A percentile compares a stretch with the other conserved stretches of the same genome.
These are phyloP conservation scores for Seladonia tumulorum DNA, from an alignment of 2,888 invertebrate species.

Conservation along the genomic window DNA sequence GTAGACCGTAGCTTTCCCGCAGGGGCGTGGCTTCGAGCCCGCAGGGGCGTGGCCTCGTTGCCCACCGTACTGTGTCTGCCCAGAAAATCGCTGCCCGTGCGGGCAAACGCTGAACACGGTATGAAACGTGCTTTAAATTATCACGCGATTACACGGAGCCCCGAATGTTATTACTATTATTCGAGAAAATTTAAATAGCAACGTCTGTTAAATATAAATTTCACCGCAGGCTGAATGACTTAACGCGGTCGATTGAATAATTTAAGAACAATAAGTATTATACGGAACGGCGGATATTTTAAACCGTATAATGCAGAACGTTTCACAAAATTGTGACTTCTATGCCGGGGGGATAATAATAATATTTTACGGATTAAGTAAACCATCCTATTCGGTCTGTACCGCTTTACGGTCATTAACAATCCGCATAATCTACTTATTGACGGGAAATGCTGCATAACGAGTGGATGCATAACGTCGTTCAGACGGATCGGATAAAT, in stretches of 20 bases:
- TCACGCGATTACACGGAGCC: neutral
- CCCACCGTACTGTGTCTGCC: too few relatives aligned
- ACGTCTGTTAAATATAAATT: neutral
- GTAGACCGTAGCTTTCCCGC: too few relatives aligned
- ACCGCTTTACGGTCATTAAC: slow-evolving; percentile 64
- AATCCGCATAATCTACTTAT: slow-evolving; percentile 69
- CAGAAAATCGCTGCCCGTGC: too few relatives aligned
- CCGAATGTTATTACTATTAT: neutral
- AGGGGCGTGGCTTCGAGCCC: too few relatives aligned
- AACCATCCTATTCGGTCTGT: slow-evolving; percentile 58
- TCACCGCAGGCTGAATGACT: neutral
- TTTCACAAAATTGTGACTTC: slow-evolving; percentile 47
- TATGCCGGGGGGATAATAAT: slow-evolving; percentile 60
- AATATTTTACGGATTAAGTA: slow-evolving; percentile 68
- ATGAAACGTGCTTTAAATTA: neutral
- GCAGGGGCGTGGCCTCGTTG: too few relatives aligned
- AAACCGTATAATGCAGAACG: slow-evolving; percentile 21
- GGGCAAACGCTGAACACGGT: too few relatives aligned
- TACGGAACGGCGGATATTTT: slow-evolving; percentile 12
- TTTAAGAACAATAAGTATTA: slow-evolving; percentile 8
- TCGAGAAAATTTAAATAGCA: neutral
- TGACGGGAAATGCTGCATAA: slow-evolving; percentile 66
- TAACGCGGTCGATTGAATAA: neutral
- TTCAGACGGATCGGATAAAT: slow-evolving; percentile 57
- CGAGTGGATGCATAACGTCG: slow-evolving; percentile 47